A percentile compares a stretch with the other conserved stretches of the same genome.
Evolutionary conservation across 2,113 vertebrate species (phyloP).

Genomic region (Melanocharis versteri): DNA sequence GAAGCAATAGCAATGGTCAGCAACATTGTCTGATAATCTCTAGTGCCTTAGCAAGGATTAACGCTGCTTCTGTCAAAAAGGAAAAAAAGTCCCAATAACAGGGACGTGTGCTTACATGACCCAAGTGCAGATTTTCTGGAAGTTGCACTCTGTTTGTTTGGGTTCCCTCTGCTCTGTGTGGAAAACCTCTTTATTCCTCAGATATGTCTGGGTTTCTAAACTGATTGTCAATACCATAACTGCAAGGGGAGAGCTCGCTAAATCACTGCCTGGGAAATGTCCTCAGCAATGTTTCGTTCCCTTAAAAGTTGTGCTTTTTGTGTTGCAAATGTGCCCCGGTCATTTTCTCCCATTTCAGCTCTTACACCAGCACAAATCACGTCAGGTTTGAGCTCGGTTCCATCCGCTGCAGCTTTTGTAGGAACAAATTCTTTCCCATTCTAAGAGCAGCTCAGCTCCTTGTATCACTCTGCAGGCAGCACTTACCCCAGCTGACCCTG

Average conservation of each 20-base stretch:
- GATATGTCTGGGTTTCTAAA: neutral
- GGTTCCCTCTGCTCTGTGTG: neutral
- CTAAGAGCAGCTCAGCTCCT: neutral
- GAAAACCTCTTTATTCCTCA: neutral
- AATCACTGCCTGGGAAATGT: neutral
- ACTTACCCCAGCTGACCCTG: neutral
- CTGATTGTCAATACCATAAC: neutral
- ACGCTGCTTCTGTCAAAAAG: neutral
- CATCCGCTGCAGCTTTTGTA: neutral
- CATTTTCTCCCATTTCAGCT: neutral
- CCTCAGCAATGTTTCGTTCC: neutral
- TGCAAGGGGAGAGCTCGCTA: fast-evolving
- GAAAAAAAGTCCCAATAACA: neutral
- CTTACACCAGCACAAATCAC: neutral
- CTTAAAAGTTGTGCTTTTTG: neutral
- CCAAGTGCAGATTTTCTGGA: neutral
- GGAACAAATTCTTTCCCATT: neutral
- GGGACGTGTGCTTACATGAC: neutral
- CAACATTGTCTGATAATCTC: neutral
- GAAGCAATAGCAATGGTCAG: neutral
- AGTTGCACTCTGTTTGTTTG: neutral
- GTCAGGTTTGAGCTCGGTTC: neutral
- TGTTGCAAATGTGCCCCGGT: neutral
- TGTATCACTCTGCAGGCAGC: neutral
- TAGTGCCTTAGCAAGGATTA: neutral